A percentile compares a stretch with the other conserved stretches of the same genome.
Evolutionary conservation across 2,888 invertebrate genomes (phyloP).

Genomic region (Nephrotoma flavescens): DNA sequence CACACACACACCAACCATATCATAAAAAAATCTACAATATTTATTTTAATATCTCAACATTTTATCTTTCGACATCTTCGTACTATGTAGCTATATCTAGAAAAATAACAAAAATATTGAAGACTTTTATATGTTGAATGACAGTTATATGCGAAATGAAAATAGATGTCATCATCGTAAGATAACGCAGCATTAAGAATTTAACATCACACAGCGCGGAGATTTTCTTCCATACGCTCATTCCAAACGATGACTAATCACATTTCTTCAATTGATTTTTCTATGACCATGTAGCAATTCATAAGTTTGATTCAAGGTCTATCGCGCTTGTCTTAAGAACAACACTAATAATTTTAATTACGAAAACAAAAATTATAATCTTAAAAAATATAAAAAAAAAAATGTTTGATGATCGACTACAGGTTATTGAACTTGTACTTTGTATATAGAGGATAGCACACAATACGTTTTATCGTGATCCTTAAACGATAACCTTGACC

Average conservation of each 20-base stretch:
- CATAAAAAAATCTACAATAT: not conserved
- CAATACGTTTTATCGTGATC: not conserved
- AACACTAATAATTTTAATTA: not conserved
- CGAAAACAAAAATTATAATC: not conserved
- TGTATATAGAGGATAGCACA: not conserved
- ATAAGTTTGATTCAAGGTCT: not conserved
- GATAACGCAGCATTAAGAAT: not conserved
- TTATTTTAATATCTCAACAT: not conserved
- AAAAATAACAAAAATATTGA: not conserved
- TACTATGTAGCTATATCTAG: not conserved
- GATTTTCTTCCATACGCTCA: not conserved
- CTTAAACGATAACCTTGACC: not conserved
- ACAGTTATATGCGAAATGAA: not conserved
- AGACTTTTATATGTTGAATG: not conserved
- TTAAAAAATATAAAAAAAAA: not conserved
- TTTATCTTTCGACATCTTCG: not conserved
- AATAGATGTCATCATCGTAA: not conserved
- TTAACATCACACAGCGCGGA: not conserved
- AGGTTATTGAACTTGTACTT: not conserved
- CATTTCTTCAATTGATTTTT: not conserved
- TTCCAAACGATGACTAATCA: not conserved
- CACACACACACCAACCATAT: too few relatives aligned
- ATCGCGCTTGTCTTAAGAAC: not conserved
- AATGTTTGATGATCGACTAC: not conserved
- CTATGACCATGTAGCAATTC: not conserved